Base-by-base conservation (phyloP, 1,140 invertebrate genomes). In the Halesus radiatus region DNA sequence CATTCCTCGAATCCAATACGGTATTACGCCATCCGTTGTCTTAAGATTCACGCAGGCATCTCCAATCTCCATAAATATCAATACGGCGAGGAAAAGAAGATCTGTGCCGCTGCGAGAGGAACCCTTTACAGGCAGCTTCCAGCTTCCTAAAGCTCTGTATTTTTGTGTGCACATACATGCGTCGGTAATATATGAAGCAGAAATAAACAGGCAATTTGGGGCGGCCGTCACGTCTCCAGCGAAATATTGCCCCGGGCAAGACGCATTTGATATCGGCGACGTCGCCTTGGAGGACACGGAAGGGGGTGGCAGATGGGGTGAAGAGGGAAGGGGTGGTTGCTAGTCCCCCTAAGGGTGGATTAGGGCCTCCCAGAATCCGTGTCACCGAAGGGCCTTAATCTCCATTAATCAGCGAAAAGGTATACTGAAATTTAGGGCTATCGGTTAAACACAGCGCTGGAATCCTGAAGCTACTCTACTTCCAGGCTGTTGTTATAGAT, bases 161-260 rank as follows among this genome's bases (percentile, higher is more conserved):
- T 60, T 53, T 64, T 76, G n/a, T 68, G 37, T 70, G 68, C 74
- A 82, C 75, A 83, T 58, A 78, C 70, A 76, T 78, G 79, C 81
- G 82, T 83, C 74, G 60, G 75, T 90, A 90, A 90, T 90, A 90
- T 90, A 90, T 90, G 89, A 89, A 89, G 87, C 89, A 88, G 87
- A 88, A 89, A 89, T 89, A 90, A 90, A 90, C 89, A 90, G 89
- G 89, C 88, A 88, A 88, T 89, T 90, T 89, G 87, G 86, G 86
- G 83, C 85, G 85, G 85, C 86, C 86, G 87, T 83, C 89, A 90
- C 89, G 89, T 90, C 84, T 86, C 64, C 66, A 81, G 82, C 86
- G 88, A 88, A 90, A 89, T 88, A 90, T 89, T 87, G 88, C 86
- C 87, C 87, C 86, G 86, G 85, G 85, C 85, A 85, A 85, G 85